Evolutionary conservation across 2,888 invertebrate genomes (phyloP).

Genomic region (Acleris laterana): DNA sequence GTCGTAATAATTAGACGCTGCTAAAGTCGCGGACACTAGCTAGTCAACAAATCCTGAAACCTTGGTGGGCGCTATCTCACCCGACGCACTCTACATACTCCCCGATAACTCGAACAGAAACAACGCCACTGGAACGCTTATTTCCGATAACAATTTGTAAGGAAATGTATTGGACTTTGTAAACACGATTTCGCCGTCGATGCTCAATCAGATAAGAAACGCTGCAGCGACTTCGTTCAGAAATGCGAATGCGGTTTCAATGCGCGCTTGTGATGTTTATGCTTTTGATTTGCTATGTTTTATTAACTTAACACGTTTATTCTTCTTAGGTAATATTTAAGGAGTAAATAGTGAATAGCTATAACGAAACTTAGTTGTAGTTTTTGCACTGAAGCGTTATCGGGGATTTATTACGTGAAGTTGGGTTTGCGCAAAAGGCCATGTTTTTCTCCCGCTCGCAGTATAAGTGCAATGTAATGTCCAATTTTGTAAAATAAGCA

Average conservation of each 20-base stretch:
- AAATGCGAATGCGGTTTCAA: neutral
- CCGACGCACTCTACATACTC: constrained; percentile 61
- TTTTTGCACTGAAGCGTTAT: too few species aligned
- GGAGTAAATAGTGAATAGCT: too few species aligned
- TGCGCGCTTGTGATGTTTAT: neutral
- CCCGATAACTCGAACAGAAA: constrained; percentile 67
- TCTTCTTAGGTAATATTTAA: too few species aligned
- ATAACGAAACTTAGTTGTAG: too few species aligned
- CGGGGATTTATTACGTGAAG: too few species aligned
- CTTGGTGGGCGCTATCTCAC: constrained; percentile 42
- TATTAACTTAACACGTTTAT: neutral
- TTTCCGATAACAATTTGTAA: constrained; percentile 71
- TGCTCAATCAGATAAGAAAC: constrained; percentile 29
- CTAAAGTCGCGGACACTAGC: neutral
- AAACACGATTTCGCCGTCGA: constrained; percentile 44
- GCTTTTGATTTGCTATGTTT: neutral
- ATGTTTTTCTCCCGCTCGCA: too few species aligned
- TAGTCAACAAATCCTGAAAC: constrained; percentile 37
- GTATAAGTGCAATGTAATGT: too few species aligned
- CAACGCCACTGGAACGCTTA: constrained; percentile 58
- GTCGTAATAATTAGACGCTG: too few species aligned
- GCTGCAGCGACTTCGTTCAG: constrained; percentile 20
- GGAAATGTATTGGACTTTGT: constrained; percentile 57
- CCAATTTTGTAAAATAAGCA: too few species aligned
- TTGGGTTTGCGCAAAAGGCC: too few species aligned